Percentiles rank a stretch among this genome's conserved stretches.
Evolutionary conservation across 2,797 vertebrate species (phyloP).

Genomic region (Gadopsis bispinosus): DNA sequence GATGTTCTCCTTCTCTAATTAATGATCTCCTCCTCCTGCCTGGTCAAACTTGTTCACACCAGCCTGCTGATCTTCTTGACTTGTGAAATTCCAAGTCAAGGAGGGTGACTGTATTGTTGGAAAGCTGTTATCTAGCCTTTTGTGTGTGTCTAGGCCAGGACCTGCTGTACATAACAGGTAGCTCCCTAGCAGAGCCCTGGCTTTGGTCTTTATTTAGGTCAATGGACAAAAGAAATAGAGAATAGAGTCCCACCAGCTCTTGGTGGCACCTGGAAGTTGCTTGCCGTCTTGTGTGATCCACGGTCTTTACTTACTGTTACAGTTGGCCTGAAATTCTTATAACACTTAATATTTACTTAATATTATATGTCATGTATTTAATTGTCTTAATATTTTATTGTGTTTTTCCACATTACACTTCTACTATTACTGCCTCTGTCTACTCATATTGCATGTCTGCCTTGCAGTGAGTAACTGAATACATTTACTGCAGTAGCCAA

Average conservation of each 20-base stretch:
- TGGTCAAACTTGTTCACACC: conserved; percentile 54
- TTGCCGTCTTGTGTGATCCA: background rate
- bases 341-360: background rate
- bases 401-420: background rate
- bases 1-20: conserved; percentile 63
- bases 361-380: background rate
- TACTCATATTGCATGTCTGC: background rate
- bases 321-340: background rate
- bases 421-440: background rate
- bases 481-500: background rate
- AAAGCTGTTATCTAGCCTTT: conserved; percentile 38
- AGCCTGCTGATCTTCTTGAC: conserved; percentile 15
- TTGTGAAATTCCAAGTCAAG: conserved; percentile 32
- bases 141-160: background rate
- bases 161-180: conserved; percentile 8
- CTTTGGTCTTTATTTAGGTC: background rate
- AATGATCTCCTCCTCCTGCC: conserved; percentile 62
- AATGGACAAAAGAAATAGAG: background rate
- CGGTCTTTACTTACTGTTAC: background rate
- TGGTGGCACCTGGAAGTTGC: background rate
- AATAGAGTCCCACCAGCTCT: background rate
- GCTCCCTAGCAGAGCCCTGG: background rate
- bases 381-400: background rate
- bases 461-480: background rate
- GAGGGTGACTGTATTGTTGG: conserved; percentile 30